Conservation (phyloP, 2,797 vertebrate genomes). For the Sebastolobus alascanus region DNA sequence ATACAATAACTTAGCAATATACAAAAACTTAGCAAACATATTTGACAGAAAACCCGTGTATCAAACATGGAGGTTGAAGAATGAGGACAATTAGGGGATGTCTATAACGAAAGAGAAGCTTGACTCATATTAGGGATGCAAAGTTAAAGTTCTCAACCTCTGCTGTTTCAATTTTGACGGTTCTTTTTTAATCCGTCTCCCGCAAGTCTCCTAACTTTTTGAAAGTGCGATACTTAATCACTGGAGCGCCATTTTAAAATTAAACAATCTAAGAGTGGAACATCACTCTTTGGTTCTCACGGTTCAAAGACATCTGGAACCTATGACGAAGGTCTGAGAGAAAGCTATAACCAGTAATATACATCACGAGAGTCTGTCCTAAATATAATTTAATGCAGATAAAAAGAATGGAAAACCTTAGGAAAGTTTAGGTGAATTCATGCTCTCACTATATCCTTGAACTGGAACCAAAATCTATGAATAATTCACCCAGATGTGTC, state of each 20-base stretch:
- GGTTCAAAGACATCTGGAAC: slow-evolving; percentile 1
- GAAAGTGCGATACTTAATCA: background rate
- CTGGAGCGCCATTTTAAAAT: background rate
- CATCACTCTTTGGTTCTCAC: background rate
- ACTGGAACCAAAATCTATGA: slow-evolving; percentile 37
- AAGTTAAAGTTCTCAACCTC: background rate
- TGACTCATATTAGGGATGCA: background rate
- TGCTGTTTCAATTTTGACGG: background rate
- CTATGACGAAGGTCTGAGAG: background rate
- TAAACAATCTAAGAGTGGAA: slow-evolving; percentile 9
- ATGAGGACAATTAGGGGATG: no score
- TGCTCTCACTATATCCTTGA: slow-evolving; percentile 29
- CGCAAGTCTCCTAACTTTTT: background rate
- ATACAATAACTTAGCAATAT: no score
- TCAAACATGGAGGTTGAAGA: no score
- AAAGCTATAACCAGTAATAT: background rate
- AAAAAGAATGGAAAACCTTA: slow-evolving; percentile 32
- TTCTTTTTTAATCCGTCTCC: background rate
- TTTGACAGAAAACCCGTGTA: no score
- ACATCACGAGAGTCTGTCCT: slow-evolving; percentile 8
- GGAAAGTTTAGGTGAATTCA: slow-evolving; percentile 41
- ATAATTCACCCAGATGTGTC: slow-evolving; percentile 59
- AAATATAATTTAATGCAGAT: slow-evolving; percentile 21
- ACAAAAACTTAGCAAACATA: no score
- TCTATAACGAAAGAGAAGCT: background rate